These are phyloP conservation scores for Drosophila guanche DNA, from an alignment of 1,140 invertebrate genomes.

Conservation along the genomic window DNA sequence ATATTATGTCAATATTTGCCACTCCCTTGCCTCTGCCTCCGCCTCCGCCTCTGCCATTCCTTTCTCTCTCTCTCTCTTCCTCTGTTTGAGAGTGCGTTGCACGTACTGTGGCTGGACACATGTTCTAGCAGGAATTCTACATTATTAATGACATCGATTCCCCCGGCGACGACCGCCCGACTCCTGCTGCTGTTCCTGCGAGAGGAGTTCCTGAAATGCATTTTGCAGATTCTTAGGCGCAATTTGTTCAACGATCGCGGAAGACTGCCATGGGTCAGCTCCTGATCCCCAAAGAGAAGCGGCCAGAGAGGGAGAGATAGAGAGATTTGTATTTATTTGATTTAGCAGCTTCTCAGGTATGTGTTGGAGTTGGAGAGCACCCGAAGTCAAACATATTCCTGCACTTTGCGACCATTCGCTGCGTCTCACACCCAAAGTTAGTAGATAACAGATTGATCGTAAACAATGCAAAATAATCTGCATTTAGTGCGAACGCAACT, in stretches of 20 bases:
- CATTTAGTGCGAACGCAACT: too few relatives aligned
- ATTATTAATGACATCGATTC: slow-evolving; percentile 76
- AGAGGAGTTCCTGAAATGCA: slow-evolving; percentile 14
- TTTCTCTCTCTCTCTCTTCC: background rate
- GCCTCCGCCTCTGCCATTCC: slow-evolving; percentile 1
- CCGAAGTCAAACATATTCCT: too few relatives aligned
- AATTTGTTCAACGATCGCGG: slow-evolving; percentile 53
- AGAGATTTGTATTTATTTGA: too few relatives aligned
- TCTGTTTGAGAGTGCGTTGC: slow-evolving; percentile 36
- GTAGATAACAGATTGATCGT: too few relatives aligned
- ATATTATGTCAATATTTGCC: slow-evolving; percentile 77
- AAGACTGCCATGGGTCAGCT: background rate
- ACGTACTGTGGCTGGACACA: slow-evolving; percentile 71
- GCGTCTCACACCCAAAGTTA: too few relatives aligned
- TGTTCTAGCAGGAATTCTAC: slow-evolving; percentile 79
- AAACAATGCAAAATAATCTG: too few relatives aligned
- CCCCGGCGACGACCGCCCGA: slow-evolving; percentile 31
- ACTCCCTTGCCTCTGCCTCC: slow-evolving; percentile 14
- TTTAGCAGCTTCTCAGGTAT: too few relatives aligned
- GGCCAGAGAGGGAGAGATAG: too few relatives aligned
- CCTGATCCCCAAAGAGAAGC: too few relatives aligned
- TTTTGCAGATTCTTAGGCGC: slow-evolving; percentile 56
- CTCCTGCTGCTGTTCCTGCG: background rate
- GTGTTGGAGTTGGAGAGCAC: too few relatives aligned
- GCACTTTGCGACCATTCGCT: too few relatives aligned